A percentile compares a stretch with the other conserved stretches of the same genome.
Evolutionary conservation across 2,888 invertebrate genomes (phyloP).

Genomic region (Folsomia manolachei): DNA sequence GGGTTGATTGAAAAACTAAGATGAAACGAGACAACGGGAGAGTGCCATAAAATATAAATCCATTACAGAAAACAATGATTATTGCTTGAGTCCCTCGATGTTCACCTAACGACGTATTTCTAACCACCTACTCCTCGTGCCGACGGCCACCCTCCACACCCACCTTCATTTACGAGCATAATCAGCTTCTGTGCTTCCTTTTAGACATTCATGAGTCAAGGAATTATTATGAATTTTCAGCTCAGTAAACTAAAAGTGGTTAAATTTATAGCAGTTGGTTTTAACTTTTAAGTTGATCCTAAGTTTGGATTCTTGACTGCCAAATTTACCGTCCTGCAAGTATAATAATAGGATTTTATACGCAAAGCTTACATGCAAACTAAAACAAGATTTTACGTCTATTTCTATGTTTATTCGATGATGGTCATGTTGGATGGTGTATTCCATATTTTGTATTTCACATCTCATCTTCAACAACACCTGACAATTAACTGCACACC

Average conservation of each 20-base stretch:
- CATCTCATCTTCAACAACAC: neutral
- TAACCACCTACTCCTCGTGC: neutral
- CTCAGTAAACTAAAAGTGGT: neutral
- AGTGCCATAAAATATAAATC: conserved; percentile 18
- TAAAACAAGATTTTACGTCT: no score
- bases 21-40: conserved; percentile 13
- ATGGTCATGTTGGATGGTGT: no score
- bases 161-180: conserved; percentile 10
- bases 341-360: no score
- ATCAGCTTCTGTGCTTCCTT: conserved; percentile 19
- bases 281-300: no score
- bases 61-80: conserved; percentile 20
- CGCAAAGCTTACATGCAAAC: no score
- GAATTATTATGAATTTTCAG: conserved; percentile 11
- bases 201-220: conserved; percentile 10
- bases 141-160: no score
- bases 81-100: conserved; percentile 7
- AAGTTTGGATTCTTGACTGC: no score
- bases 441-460: neutral
- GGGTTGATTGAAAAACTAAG: conserved; percentile 14
- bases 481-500: neutral
- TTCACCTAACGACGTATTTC: neutral
- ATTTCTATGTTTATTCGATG: no score
- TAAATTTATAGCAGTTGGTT: neutral
- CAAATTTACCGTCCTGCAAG: no score